Percentiles rank a stretch among this genome's conserved stretches.
Conservation (phyloP, 2,797 vertebrate genomes). For the Aphelocoma californica region DNA sequence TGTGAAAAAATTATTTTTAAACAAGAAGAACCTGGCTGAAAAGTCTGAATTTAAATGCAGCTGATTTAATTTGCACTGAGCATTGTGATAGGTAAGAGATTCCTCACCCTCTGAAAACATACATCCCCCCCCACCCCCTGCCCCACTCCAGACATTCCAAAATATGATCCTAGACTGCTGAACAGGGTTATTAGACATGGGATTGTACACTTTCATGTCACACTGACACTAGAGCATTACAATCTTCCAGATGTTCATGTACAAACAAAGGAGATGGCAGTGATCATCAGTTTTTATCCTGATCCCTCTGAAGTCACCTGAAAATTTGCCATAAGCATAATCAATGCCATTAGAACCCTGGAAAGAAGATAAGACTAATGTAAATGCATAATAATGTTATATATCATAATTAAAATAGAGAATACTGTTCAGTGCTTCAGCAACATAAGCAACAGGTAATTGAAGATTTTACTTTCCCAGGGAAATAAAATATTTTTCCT, state of each 20-base stretch:
- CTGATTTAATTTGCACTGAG: neutral
- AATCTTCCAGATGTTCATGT: neutral
- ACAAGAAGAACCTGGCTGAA: neutral
- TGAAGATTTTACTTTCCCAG: constrained; percentile 48
- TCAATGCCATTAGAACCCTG: neutral
- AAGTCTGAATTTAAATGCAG: neutral
- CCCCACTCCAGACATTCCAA: neutral
- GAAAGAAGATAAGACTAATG: neutral
- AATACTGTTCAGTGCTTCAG: neutral
- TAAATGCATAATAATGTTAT: neutral
- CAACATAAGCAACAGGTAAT: constrained; percentile 1
- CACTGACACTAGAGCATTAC: neutral
- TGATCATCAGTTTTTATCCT: neutral
- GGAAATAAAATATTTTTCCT: constrained; percentile 60
- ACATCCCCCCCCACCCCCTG: fast-evolving
- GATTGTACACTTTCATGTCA: neutral
- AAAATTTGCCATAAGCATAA: neutral
- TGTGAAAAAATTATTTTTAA: neutral
- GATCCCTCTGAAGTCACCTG: neutral
- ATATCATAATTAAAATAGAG: constrained; percentile 13
- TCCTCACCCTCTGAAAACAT: neutral
- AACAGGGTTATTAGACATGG: neutral
- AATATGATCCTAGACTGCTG: neutral
- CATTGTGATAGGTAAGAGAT: neutral
- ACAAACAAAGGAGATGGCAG: neutral